These are phyloP conservation scores for Neolamprologus sp. DNA, from an alignment of 2,113 vertebrate species.

Conservation along the genomic window DNA sequence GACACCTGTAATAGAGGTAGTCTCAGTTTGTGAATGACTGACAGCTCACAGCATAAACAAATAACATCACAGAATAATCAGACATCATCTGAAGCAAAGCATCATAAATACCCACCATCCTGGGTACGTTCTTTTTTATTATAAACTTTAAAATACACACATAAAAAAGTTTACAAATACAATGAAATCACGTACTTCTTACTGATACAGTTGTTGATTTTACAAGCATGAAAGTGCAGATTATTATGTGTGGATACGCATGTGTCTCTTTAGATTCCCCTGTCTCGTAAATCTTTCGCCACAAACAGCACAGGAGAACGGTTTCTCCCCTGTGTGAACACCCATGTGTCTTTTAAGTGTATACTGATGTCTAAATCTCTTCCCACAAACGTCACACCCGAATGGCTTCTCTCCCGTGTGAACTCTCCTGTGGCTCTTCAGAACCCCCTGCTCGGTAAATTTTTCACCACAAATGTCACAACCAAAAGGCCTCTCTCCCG, in stretches of 20 bases:
- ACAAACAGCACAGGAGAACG: not conserved
- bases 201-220: not conserved
- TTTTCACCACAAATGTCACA: not conserved
- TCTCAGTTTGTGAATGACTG: not conserved
- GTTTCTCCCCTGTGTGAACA: not conserved
- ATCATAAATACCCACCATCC: not conserved
- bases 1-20: fast-evolving
- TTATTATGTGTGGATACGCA: not conserved
- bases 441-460: not conserved
- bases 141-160: not conserved
- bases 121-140: not conserved
- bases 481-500: not conserved
- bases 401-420: not conserved
- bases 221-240: not conserved
- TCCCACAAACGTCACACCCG: not conserved
- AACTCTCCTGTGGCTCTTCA: not conserved
- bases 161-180: not conserved
- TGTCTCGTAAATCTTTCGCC: not conserved
- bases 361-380: not conserved
- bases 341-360: not conserved
- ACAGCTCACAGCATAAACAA: not conserved
- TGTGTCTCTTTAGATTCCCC: not conserved
- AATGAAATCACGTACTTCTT: not conserved
- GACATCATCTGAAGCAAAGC: not conserved
- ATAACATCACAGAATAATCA: not conserved